A percentile compares a stretch with the other conserved stretches of the same genome.
Conservation (phyloP, 2,797 vertebrate species). For the Schizopygopsis malacanthus region DNA sequence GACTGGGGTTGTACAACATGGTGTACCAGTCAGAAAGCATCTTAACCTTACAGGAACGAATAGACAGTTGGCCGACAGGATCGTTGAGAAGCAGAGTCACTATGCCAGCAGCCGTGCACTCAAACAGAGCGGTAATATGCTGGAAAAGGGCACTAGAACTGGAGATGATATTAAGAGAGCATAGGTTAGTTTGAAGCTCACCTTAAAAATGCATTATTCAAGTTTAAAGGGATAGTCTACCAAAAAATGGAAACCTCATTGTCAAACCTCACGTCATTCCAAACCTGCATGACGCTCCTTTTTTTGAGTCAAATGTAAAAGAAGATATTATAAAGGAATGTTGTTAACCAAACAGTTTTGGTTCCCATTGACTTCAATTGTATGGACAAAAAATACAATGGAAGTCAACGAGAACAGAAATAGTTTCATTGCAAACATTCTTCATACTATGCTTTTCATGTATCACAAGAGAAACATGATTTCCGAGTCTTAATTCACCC, state of each 20-base stretch:
- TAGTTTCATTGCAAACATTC: neutral
- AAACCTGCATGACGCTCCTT: neutral
- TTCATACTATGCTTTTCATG: neutral
- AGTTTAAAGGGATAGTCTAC: neutral
- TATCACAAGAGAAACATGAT: neutral
- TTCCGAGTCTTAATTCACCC: neutral
- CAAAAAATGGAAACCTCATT: neutral
- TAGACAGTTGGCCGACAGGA: conserved; percentile 82
- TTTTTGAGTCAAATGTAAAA: neutral
- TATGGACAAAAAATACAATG: neutral
- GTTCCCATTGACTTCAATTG: neutral
- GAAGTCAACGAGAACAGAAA: neutral
- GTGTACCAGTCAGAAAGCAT: conserved; percentile 99
- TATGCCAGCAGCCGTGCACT: conserved; percentile 85
- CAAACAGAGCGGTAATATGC: conserved; percentile 89
- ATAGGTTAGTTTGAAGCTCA: neutral
- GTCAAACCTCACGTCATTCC: neutral
- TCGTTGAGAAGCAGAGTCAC: conserved; percentile 90
- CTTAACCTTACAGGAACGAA: conserved; percentile 90
- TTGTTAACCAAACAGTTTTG: neutral
- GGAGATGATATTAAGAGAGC: neutral
- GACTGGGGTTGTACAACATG: conserved; percentile 98
- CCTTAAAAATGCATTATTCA: neutral
- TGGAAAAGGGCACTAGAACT: conserved; percentile 95
- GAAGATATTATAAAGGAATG: neutral